phyloP scores from a whole-genome alignment of 2,888 invertebrate species.

The Bellardia pandia region DNA sequence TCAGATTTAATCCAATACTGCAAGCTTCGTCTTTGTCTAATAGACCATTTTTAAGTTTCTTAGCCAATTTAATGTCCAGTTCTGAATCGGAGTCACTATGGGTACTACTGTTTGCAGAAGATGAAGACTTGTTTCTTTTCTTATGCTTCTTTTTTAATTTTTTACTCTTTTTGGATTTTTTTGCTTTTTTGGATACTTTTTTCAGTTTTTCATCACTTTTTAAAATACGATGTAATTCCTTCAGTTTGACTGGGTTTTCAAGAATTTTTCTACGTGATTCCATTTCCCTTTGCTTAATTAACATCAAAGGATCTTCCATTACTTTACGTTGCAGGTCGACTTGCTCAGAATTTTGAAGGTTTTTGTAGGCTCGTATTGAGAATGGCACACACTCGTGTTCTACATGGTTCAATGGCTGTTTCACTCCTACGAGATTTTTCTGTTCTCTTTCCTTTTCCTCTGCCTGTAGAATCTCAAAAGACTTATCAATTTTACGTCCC shows the following conservation, averaged over 20 bases:
- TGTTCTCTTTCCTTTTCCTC: conserved; percentile 85
- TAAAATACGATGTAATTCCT: conserved; percentile 92
- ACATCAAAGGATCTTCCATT: conserved; percentile 95
- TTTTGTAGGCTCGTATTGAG: conserved; percentile 86
- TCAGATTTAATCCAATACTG: conserved; percentile 79
- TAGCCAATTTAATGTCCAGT: conserved; percentile 89
- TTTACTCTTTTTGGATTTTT: conserved; percentile 75
- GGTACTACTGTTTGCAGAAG: conserved; percentile 79
- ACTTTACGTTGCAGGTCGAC: conserved; percentile 95
- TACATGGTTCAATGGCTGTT: conserved; percentile 87
- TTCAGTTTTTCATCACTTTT: conserved; percentile 85
- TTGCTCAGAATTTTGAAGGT: conserved; percentile 86
- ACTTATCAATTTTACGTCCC: conserved; percentile 90
- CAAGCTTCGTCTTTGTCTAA: conserved; percentile 76
- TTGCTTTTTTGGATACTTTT: conserved; percentile 76
- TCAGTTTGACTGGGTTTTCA: conserved; percentile 96
- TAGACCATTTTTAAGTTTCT: conserved; percentile 86
- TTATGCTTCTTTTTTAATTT: conserved; percentile 78
- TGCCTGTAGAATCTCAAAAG: conserved; percentile 88
- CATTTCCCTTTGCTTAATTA: conserved; percentile 95
- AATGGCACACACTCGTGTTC: conserved; percentile 92
- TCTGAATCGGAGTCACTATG: conserved; percentile 82
- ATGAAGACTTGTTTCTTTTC: conserved; percentile 78
- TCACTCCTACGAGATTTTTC: conserved; percentile 80
- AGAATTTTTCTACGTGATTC: conserved; percentile 93